These are phyloP conservation scores for Pogonophryne albipinna DNA, from an alignment of 2,797 vertebrate genomes.

Conservation along the genomic window DNA sequence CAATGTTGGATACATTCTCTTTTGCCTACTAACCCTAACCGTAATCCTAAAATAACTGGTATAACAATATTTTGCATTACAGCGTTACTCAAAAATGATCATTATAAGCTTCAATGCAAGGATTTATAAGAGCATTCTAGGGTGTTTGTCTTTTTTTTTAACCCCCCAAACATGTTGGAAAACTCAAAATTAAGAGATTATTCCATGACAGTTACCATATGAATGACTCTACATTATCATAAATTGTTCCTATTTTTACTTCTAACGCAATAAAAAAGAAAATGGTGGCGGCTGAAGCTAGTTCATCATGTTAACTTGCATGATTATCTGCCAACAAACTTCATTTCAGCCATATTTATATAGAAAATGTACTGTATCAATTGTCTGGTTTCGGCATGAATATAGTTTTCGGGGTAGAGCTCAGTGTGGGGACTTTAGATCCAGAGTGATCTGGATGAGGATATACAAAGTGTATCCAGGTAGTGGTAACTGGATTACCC, in stretches of 20 bases:
- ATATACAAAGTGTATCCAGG: not conserved
- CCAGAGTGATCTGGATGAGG: constrained; percentile 31
- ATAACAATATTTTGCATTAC: not conserved
- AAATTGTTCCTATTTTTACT: not conserved
- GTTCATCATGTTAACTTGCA: not conserved
- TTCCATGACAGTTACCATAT: not conserved
- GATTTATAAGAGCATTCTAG: not conserved
- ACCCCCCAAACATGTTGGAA: not conserved
- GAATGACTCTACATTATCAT: not conserved
- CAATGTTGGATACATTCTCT: not conserved
- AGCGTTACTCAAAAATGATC: not conserved
- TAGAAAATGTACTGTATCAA: not conserved
- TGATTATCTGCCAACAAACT: not conserved
- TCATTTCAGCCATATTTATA: not conserved
- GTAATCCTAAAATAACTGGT: not conserved
- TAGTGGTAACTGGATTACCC: constrained; percentile 70
- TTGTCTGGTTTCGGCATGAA: not conserved
- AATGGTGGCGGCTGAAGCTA: not conserved
- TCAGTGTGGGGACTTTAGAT: constrained; percentile 13
- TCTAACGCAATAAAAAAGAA: not conserved
- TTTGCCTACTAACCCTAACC: not conserved
- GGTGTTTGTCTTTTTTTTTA: not conserved
- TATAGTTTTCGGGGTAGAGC: not conserved
- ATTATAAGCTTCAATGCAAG: not conserved
- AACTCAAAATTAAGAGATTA: constrained; percentile 14